Evolutionary conservation across 1,140 invertebrate genomes (phyloP).

Genomic region (Periplaneta americana): DNA sequence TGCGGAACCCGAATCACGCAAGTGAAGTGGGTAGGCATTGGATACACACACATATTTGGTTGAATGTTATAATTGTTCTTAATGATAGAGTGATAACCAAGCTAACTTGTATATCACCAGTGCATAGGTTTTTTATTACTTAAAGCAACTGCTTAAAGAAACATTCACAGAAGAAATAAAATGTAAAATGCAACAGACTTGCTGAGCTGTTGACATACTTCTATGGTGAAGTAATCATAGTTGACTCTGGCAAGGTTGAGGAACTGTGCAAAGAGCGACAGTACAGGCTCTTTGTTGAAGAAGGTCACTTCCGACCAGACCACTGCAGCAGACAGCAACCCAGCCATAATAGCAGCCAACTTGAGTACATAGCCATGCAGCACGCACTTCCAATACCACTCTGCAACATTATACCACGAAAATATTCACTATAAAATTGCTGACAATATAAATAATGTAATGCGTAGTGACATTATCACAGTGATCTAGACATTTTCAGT

Average conservation of each 20-base stretch:
- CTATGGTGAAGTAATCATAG: constrained; percentile 93
- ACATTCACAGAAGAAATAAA: not conserved
- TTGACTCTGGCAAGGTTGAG: constrained; percentile 71
- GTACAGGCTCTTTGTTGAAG: constrained; percentile 83
- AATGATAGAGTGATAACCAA: no score
- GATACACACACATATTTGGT: no score
- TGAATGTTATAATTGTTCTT: no score
- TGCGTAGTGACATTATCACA: no score
- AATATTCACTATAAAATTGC: no score
- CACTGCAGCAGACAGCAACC: constrained; percentile 78
- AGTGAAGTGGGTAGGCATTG: no score
- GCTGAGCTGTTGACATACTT: constrained; percentile 67
- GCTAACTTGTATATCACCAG: no score
- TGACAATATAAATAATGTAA: no score
- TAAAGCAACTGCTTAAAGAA: no score
- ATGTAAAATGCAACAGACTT: not conserved
- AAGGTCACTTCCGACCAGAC: constrained; percentile 99
- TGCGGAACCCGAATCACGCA: no score
- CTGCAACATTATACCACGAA: constrained; percentile 43
- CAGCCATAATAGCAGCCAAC: constrained; percentile 63
- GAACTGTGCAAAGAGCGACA: constrained; percentile 94
- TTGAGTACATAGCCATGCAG: constrained; percentile 70
- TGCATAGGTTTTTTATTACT: no score
- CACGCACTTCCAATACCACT: constrained; percentile 95
- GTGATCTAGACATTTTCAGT: no score